phyloP scores from a whole-genome alignment of 2,113 vertebrate genomes.

The Arizona elegans region DNA sequence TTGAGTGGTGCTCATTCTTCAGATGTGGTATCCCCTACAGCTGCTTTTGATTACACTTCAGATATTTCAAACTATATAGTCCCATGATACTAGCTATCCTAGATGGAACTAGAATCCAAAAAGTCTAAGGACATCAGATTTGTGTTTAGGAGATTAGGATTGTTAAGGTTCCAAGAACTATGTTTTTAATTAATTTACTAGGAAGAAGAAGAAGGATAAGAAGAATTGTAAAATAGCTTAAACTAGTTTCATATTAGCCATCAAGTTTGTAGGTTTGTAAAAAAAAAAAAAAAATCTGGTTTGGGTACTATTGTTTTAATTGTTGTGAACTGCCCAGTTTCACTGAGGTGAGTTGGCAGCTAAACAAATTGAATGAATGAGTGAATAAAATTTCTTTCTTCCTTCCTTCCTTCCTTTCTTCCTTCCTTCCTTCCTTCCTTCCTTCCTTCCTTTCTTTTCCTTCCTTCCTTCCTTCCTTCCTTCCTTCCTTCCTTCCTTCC shows the following conservation, averaged over 20 bases:
- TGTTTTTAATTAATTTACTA: constrained; percentile 4
- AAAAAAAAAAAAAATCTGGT: background rate
- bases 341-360: background rate
- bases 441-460: too few relatives aligned
- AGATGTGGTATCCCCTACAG: background rate
- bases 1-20: background rate
- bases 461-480: background rate
- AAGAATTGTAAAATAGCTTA: background rate
- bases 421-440: background rate
- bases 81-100: background rate
- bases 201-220: background rate
- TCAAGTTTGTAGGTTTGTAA: background rate
- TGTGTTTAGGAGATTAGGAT: background rate
- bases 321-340: background rate
- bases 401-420: background rate
- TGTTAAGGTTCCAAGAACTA: background rate
- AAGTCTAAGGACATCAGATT: background rate
- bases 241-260: background rate
- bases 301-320: background rate
- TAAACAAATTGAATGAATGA: background rate
- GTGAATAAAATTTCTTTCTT: background rate
- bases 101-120: background rate
- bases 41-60: background rate
- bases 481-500: background rate
- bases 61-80: background rate